Evolutionary conservation across 1,140 invertebrate species (phyloP).

Genomic region (Magallana gigas): DNA sequence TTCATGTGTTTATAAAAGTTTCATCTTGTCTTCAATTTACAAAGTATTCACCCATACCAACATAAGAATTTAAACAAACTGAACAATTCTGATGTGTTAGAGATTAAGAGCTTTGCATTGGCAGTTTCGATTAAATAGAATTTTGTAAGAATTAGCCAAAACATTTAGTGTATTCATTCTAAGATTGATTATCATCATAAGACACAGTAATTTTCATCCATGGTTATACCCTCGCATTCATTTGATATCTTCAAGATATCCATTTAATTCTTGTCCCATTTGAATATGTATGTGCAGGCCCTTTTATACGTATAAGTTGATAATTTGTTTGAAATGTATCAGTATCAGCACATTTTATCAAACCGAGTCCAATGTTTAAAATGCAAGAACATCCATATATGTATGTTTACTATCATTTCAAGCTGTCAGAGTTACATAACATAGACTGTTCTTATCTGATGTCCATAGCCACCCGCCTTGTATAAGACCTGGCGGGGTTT

Average conservation of each 20-base stretch:
- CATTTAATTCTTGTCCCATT: too few species aligned
- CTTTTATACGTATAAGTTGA: too few species aligned
- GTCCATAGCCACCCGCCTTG: not conserved
- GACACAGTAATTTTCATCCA: too few species aligned
- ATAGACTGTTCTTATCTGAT: not conserved
- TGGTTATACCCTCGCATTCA: too few species aligned
- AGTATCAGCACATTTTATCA: not conserved
- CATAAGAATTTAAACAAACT: constrained; percentile 31
- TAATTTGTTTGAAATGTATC: too few species aligned
- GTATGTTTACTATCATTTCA: not conserved
- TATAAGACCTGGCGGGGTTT: too few species aligned
- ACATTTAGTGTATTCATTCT: too few species aligned
- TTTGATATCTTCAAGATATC: too few species aligned
- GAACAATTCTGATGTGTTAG: constrained; percentile 4
- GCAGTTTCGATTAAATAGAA: not conserved
- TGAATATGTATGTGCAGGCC: too few species aligned
- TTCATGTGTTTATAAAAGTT: constrained; percentile 4
- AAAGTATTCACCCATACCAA: constrained; percentile 7
- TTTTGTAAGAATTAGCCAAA: too few species aligned
- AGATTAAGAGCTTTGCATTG: not conserved
- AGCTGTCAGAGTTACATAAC: not conserved
- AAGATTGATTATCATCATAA: too few species aligned
- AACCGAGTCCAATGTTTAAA: not conserved
- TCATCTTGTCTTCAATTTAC: not conserved
- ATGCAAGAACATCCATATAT: not conserved